These are phyloP conservation scores for Eristalis tenax DNA, from an alignment of 2,888 invertebrate species.

Conservation along the genomic window DNA sequence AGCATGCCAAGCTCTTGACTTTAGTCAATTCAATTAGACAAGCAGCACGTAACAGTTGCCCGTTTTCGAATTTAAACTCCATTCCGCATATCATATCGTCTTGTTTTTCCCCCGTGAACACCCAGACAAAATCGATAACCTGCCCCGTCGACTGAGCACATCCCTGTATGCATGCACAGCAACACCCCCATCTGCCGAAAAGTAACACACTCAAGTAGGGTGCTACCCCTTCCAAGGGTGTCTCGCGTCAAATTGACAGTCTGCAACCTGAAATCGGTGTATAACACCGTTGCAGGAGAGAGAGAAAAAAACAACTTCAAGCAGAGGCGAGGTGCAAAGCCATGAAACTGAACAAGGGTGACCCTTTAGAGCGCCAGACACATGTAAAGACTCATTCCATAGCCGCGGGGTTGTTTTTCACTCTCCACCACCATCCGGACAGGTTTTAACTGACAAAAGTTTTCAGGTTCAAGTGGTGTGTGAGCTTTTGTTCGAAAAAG, in stretches of 20 bases:
- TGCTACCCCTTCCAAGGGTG: not conserved
- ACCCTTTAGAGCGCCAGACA: slow-evolving; percentile 41
- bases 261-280: slow-evolving; percentile 14
- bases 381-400: slow-evolving; percentile 22
- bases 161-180: slow-evolving; percentile 7
- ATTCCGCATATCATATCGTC: slow-evolving; percentile 17
- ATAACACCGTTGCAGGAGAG: too few relatives aligned
- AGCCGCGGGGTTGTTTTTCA: slow-evolving; percentile 35
- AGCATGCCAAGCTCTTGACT: slow-evolving; percentile 7
- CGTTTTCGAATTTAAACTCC: slow-evolving; percentile 29
- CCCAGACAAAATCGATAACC: slow-evolving; percentile 60
- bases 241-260: slow-evolving; percentile 40
- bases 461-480: slow-evolving; percentile 63
- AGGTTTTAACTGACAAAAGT: slow-evolving; percentile 20
- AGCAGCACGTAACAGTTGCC: slow-evolving; percentile 25
- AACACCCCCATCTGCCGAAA: slow-evolving; percentile 12
- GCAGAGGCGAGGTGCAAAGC: slow-evolving; percentile 33
- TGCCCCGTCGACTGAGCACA: not conserved
- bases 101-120: not conserved
- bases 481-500: slow-evolving; percentile 35
- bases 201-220: not conserved
- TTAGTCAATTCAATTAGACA: slow-evolving; percentile 58
- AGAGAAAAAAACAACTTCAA: not conserved
- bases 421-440: slow-evolving; percentile 12
- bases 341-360: slow-evolving; percentile 37